Percentiles rank a stretch among this genome's conserved stretches.
Evolutionary conservation across 2,888 invertebrate genomes (phyloP).

Genomic region (Nomada lathburiana): DNA sequence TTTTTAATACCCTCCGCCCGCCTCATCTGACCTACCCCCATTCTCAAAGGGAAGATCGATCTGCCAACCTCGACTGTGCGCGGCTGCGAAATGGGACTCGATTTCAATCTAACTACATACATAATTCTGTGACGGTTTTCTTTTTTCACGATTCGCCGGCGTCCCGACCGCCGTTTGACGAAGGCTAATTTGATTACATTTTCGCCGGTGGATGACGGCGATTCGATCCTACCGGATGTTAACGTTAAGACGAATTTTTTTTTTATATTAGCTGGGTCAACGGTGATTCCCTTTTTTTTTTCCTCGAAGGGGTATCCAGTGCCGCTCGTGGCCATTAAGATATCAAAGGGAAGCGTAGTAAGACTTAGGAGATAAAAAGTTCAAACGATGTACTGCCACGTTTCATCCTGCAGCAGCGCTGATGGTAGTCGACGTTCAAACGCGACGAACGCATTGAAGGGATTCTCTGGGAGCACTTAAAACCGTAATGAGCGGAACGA

Average conservation of each 20-base stretch:
- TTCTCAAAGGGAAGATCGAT: conserved; percentile 7
- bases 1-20: conserved; percentile 39
- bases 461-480: conserved; percentile 21
- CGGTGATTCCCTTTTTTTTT: neutral
- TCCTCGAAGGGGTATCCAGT: neutral
- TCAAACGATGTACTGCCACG: neutral
- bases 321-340: neutral
- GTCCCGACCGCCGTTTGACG: neutral
- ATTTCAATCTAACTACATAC: neutral
- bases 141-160: neutral
- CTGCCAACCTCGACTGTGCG: neutral
- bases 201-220: neutral
- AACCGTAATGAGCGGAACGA: conserved; percentile 27
- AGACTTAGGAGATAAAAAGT: neutral
- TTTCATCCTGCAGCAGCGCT: neutral
- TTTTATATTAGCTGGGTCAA: neutral
- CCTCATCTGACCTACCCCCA: neutral
- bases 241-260: neutral
- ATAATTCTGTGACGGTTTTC: neutral
- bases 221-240: neutral
- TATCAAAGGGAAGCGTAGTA: neutral
- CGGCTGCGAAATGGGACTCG: neutral
- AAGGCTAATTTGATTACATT: conserved; percentile 28
- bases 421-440: too few relatives aligned
- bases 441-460: neutral